Evolutionary conservation across 64 coral and sea anemone species (phyloP).

Genomic region (Orbicella faveolata): DNA sequence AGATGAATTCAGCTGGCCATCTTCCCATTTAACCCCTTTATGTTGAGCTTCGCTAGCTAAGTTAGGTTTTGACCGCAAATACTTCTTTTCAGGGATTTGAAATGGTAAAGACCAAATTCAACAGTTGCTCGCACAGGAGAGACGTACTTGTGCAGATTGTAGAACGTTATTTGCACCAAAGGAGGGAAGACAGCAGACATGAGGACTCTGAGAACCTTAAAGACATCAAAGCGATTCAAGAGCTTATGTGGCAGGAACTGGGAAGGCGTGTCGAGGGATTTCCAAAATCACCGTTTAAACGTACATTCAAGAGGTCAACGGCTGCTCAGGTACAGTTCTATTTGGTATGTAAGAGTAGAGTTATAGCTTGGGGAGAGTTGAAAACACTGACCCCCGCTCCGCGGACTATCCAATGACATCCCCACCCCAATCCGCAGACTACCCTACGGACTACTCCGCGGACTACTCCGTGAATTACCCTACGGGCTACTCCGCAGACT

Average conservation of each 20-base stretch:
- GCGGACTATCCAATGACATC: no score
- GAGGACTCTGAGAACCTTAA: constrained; percentile 24
- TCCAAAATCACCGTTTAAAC: neutral
- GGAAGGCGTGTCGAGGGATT: neutral
- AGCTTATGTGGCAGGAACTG: constrained; percentile 46
- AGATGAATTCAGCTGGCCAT: no score
- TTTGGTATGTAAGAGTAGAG: neutral
- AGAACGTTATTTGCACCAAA: constrained; percentile 47
- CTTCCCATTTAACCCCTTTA: no score
- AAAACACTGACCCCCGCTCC: no score
- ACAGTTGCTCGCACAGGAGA: constrained; percentile 7
- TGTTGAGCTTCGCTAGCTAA: no score
- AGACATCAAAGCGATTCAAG: constrained; percentile 36
- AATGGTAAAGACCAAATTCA: neutral
- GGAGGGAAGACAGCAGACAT: constrained; percentile 22
- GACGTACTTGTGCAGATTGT: constrained; percentile 42
- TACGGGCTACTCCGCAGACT: no score
- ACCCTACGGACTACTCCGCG: no score
- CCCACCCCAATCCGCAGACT: no score
- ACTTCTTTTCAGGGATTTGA: neutral
- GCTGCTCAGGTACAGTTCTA: neutral
- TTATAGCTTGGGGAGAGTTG: no score
- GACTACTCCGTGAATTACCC: no score
- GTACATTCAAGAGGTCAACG: neutral
- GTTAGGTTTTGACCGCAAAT: no score